Base-by-base conservation (phyloP, 2,113 vertebrate species). In the Craseonycteris thonglongyai region DNA sequence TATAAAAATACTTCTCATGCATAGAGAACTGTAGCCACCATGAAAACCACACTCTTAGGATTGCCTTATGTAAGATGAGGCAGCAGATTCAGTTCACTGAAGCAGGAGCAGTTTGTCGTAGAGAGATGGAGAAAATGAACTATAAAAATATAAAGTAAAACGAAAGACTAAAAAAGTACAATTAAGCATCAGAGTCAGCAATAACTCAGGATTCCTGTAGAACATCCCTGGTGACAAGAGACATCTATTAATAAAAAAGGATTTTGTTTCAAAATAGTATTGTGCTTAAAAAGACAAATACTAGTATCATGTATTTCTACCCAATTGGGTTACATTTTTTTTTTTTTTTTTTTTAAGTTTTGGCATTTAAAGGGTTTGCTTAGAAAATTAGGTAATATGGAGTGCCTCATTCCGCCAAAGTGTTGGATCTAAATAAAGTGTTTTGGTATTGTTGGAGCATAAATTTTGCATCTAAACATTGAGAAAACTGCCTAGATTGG, bases 381-480 rank as follows among this genome's bases (percentile, higher is more conserved):
- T 96, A 76, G 38, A 87, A 81, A 93, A 79, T 76, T 45, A 61
- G 81, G 24, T 91, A 87, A 51, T 35, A 1, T 66, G 35, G 63
- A 72, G 4, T 91, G 33, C 54, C 58, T 89, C 45, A 33, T 80
- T 93, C 59, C 71, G 5, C 35, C 92, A n/a, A 84, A 88, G 19
- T 94, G 49, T 66, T 90, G 10, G 9, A 65, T 91, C 72, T 94
- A 68, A 94, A 30, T 93, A 87, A 71, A 72, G 15, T 54, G 19
- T 79, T 92, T 75, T 40, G 96, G 30, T 86, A 3, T 80, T 76
- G 18, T 2, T 7, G 28, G 45, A 59, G 26, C 30, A 40, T 45
- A 65, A 91, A 86, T 83, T 95, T 18, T 90, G 10, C n/a, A 45
- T 79, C 89, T 74, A 76, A 85, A 93, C 38, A 71, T 86, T 42